phyloP scores from a whole-genome alignment of 2,888 invertebrate genomes.

The Ormyrus nitidulus region DNA sequence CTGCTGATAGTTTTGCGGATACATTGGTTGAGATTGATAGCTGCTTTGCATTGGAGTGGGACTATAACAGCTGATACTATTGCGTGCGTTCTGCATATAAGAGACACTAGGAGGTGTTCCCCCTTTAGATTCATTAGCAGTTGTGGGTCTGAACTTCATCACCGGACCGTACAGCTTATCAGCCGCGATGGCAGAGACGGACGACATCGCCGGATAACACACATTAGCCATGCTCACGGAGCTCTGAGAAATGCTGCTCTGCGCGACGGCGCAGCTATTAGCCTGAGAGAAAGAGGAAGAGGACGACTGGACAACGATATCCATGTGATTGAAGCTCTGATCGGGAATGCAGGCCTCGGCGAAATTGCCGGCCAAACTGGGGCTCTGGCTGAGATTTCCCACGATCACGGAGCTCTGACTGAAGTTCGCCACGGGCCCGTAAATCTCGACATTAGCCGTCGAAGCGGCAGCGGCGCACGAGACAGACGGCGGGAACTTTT shows the following conservation, averaged over 20 bases:
- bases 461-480: constrained; percentile 50
- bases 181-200: neutral
- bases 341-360: constrained; percentile 63
- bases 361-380: constrained; percentile 66
- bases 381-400: constrained; percentile 71
- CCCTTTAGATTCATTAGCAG: constrained; percentile 32
- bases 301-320: constrained; percentile 58
- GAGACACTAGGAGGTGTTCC: constrained; percentile 50
- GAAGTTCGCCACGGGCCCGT: constrained; percentile 72
- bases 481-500: constrained; percentile 68
- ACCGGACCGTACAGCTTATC: constrained; percentile 72
- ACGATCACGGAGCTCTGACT: constrained; percentile 73
- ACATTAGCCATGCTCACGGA: neutral
- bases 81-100: constrained; percentile 62
- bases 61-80: constrained; percentile 59
- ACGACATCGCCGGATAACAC: neutral
- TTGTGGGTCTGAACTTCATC: constrained; percentile 70
- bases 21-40: constrained; percentile 63
- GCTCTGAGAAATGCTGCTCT: neutral
- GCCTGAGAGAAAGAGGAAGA: constrained; percentile 23
- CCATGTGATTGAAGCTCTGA: constrained; percentile 63
- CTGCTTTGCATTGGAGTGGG: constrained; percentile 61
- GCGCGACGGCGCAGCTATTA: constrained; percentile 1
- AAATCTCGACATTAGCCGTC: constrained; percentile 64
- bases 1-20: constrained; percentile 67